phyloP scores from a whole-genome alignment of 2,888 invertebrate genomes.

The Drosophila engyochracea region DNA sequence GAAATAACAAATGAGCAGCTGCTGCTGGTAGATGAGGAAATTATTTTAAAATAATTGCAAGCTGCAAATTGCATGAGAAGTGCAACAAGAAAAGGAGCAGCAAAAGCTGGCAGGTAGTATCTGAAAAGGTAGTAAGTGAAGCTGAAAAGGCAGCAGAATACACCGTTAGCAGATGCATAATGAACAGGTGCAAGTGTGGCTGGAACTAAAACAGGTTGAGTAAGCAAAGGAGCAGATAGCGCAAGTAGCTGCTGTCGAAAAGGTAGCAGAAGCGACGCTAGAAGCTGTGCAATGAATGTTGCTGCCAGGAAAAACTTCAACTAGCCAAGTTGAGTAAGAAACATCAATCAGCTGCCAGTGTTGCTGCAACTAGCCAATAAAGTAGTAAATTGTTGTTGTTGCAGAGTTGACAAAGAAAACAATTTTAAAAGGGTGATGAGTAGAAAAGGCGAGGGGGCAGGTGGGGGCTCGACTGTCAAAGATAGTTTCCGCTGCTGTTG shows the following conservation, averaged over 20 bases:
- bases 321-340: not conserved
- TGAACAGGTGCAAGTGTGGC: not conserved
- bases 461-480: slow-evolving; percentile 40
- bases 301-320: not conserved
- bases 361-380: slow-evolving; percentile 48
- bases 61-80: slow-evolving; percentile 48
- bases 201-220: not conserved
- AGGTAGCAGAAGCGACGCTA: not conserved
- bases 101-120: not conserved
- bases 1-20: slow-evolving; percentile 52
- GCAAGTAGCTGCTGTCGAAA: not conserved
- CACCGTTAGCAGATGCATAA: not conserved
- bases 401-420: slow-evolving; percentile 63
- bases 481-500: slow-evolving; percentile 43
- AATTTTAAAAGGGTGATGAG: slow-evolving; percentile 20
- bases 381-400: slow-evolving; percentile 32
- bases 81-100: slow-evolving; percentile 1
- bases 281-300: not conserved
- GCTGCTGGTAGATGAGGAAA: slow-evolving; percentile 45
- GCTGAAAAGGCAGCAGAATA: not conserved
- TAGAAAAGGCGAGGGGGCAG: not conserved
- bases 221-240: not conserved
- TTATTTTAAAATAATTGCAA: slow-evolving; percentile 74
- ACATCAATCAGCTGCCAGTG: slow-evolving; percentile 34
- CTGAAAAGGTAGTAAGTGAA: not conserved